A percentile compares a stretch with the other conserved stretches of the same genome.
These are phyloP conservation scores for Hoplodrina blanda DNA, from an alignment of 2,888 invertebrate species.

Conservation along the genomic window DNA sequence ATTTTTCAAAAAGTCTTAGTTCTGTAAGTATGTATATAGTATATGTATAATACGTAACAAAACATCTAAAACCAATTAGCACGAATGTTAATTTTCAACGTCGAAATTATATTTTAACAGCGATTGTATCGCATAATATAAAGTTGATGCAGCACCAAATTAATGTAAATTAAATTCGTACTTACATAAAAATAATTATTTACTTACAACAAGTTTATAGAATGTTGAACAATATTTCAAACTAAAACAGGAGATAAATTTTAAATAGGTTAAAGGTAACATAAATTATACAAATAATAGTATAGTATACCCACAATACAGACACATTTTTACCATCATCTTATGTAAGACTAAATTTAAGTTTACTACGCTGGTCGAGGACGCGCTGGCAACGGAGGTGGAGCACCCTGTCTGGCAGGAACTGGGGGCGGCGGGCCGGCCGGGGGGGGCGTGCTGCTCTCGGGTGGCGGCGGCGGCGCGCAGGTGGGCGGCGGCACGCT, in stretches of 20 bases:
- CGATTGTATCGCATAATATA: conserved; percentile 51
- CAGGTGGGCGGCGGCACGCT: conserved; percentile 92
- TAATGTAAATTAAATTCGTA: conserved; percentile 47
- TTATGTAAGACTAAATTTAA: conserved; percentile 30
- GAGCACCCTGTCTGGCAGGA: conserved; percentile 91
- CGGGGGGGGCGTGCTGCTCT: conserved; percentile 79
- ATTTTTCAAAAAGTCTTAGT: neutral
- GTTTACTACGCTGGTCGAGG: conserved; percentile 80
- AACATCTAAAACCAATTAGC: conserved; percentile 22
- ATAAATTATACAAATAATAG: conserved; percentile 30
- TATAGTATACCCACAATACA: conserved; percentile 15
- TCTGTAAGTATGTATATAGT: neutral
- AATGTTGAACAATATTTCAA: conserved; percentile 18
- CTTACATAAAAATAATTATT: conserved; percentile 10
- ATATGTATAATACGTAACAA: conserved; percentile 24
- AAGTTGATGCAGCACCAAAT: conserved; percentile 23
- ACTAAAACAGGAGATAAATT: conserved; percentile 6
- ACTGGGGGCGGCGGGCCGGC: conserved; percentile 84
- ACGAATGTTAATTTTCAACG: conserved; percentile 22
- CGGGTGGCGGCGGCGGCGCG: conserved; percentile 89
- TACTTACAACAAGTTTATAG: conserved; percentile 8
- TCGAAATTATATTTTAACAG: conserved; percentile 26
- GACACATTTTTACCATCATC: conserved; percentile 14
- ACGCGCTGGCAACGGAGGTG: conserved; percentile 93
- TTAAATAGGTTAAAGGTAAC: conserved; percentile 44